These are phyloP conservation scores for Sandelia bainsii DNA, from an alignment of 2,797 vertebrate species.

Conservation along the genomic window DNA sequence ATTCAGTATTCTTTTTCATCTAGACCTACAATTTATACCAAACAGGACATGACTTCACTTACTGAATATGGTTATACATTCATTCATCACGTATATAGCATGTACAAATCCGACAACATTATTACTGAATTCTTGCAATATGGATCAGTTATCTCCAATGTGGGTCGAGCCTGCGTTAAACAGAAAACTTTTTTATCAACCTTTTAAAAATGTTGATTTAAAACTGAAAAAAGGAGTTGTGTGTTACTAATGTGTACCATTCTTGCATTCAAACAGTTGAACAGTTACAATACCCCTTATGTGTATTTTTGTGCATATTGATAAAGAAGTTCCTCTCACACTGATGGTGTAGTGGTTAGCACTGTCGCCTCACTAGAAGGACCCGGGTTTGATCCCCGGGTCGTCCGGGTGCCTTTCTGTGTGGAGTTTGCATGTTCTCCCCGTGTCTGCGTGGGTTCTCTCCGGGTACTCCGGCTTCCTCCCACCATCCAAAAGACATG, in stretches of 20 bases:
- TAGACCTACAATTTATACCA: constrained; percentile 5
- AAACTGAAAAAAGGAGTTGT: not conserved
- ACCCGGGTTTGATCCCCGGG: too few species aligned
- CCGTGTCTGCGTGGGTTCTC: too few species aligned
- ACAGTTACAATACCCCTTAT: not conserved
- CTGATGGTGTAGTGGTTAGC: too few species aligned
- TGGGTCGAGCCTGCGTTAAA: not conserved
- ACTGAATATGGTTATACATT: not conserved
- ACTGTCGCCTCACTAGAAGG: too few species aligned
- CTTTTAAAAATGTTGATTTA: not conserved
- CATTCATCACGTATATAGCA: not conserved
- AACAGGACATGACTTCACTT: constrained; percentile 1
- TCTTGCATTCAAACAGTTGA: not conserved
- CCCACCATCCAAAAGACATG: too few species aligned
- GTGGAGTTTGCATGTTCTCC: too few species aligned
- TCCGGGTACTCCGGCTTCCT: too few species aligned
- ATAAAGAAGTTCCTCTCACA: not conserved
- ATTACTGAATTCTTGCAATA: not conserved
- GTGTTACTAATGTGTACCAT: constrained; percentile 3
- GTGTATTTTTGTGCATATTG: not conserved
- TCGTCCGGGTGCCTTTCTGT: too few species aligned
- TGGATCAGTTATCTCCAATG: constrained; percentile 1
- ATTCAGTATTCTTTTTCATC: constrained; percentile 35
- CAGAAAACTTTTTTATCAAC: not conserved
- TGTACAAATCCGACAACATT: constrained; percentile 9